These are phyloP conservation scores for Struthidea cinerea DNA, from an alignment of 2,113 vertebrate genomes.

Conservation along the genomic window DNA sequence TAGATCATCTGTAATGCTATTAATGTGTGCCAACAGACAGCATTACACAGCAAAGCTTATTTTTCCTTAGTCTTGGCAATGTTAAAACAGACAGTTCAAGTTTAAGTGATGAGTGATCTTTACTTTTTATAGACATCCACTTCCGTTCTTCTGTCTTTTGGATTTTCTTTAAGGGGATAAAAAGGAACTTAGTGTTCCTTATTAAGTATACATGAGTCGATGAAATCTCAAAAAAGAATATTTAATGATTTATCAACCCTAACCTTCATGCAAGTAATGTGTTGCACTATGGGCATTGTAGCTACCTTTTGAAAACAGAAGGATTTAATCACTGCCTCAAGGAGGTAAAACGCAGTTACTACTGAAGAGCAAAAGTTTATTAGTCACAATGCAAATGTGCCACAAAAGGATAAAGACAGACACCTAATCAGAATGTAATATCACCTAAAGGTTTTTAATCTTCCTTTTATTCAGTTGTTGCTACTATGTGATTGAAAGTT, in stretches of 20 bases:
- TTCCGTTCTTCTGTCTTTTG: not conserved
- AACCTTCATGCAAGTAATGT: not conserved
- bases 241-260: not conserved
- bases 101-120: not conserved
- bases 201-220: not conserved
- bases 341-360: not conserved
- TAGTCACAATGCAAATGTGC: not conserved
- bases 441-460: not conserved
- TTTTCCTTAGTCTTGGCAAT: not conserved
- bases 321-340: not conserved
- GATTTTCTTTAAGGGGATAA: not conserved
- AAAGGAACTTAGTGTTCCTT: not conserved
- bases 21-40: not conserved
- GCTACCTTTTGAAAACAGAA: not conserved
- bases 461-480: not conserved
- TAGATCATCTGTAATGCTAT: not conserved
- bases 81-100: not conserved
- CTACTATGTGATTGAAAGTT: not conserved
- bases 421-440: not conserved
- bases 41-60: not conserved
- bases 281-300: not conserved
- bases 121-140: not conserved
- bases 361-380: not conserved
- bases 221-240: not conserved
- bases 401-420: not conserved